phyloP scores from a whole-genome alignment of 1,140 invertebrate genomes.

The Cryptotermes secundus region DNA sequence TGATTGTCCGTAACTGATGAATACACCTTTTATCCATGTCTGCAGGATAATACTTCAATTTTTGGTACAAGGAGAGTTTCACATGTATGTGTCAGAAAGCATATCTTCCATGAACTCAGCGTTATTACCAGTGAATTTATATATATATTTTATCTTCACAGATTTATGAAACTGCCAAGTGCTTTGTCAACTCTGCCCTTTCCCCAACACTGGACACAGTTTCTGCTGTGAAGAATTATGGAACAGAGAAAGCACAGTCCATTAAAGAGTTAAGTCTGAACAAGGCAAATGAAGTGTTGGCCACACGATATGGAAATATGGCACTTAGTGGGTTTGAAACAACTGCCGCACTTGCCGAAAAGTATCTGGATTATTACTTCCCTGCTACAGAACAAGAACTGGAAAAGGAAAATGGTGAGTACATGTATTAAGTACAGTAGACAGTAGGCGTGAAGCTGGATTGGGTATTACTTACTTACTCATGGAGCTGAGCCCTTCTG shows the following conservation, averaged over 20 bases:
- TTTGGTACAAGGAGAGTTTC: too few species aligned
- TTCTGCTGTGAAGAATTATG: slow-evolving; percentile 29
- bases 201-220: slow-evolving; percentile 63
- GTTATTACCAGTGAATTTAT: too few species aligned
- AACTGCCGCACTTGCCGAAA: slow-evolving; percentile 60
- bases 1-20: too few species aligned
- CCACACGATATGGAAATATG: slow-evolving; percentile 62
- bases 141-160: background rate
- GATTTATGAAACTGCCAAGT: slow-evolving; percentile 59
- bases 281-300: slow-evolving; percentile 66
- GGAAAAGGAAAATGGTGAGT: too few species aligned
- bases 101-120: too few species aligned
- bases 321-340: slow-evolving; percentile 62
- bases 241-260: slow-evolving; percentile 57
- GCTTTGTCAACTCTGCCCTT: slow-evolving; percentile 60
- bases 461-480: too few species aligned
- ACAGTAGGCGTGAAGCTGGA: too few species aligned
- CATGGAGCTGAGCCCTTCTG: too few species aligned
- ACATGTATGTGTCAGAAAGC: too few species aligned
- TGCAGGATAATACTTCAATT: too few species aligned
- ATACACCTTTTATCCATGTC: too few species aligned
- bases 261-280: slow-evolving; percentile 67
- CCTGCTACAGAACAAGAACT: slow-evolving; percentile 51
- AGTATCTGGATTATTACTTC: slow-evolving; percentile 65
- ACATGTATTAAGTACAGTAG: too few species aligned